A percentile compares a stretch with the other conserved stretches of the same genome.
Evolutionary conservation across 2,888 invertebrate species (phyloP).

Genomic region (Epinotia ramella): DNA sequence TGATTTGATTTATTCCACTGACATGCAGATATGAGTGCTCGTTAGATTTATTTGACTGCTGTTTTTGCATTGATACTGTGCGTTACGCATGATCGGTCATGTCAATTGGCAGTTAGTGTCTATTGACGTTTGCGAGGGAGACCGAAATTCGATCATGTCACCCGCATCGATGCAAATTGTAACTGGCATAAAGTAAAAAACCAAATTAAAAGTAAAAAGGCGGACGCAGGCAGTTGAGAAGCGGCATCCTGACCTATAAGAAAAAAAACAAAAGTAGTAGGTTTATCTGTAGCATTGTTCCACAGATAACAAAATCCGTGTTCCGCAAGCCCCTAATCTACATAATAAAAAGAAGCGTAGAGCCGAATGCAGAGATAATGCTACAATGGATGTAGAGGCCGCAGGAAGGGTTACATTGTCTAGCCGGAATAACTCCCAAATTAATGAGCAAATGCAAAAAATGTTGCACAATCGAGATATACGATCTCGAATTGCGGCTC

Average conservation of each 20-base stretch:
- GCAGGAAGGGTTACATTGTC: conserved; percentile 80
- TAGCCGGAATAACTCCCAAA: conserved; percentile 78
- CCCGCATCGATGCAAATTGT: conserved; percentile 43
- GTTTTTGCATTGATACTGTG: conserved; percentile 76
- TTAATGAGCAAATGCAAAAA: conserved; percentile 83
- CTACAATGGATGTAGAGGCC: conserved; percentile 69
- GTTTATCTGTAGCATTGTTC: conserved; percentile 28
- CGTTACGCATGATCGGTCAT: conserved; percentile 82
- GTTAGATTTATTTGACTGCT: conserved; percentile 85
- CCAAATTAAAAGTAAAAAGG: conserved; percentile 18
- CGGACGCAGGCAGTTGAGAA: conserved; percentile 1
- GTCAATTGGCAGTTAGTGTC: conserved; percentile 81
- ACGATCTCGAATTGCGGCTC: conserved; percentile 69
- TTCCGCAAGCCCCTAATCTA: conserved; percentile 78
- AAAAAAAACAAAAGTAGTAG: conserved; percentile 34
- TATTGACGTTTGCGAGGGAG: conserved; percentile 65
- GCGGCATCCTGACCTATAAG: background rate
- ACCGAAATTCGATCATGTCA: conserved; percentile 48
- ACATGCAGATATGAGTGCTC: conserved; percentile 84
- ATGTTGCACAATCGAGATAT: conserved; percentile 80
- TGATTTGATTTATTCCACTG: conserved; percentile 85
- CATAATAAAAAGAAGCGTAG: conserved; percentile 80
- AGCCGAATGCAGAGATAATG: conserved; percentile 76
- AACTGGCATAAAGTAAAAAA: conserved; percentile 40
- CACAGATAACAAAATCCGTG: conserved; percentile 60